phyloP scores from a whole-genome alignment of 2,113 vertebrate species.

The Corythornis vintsioides region DNA sequence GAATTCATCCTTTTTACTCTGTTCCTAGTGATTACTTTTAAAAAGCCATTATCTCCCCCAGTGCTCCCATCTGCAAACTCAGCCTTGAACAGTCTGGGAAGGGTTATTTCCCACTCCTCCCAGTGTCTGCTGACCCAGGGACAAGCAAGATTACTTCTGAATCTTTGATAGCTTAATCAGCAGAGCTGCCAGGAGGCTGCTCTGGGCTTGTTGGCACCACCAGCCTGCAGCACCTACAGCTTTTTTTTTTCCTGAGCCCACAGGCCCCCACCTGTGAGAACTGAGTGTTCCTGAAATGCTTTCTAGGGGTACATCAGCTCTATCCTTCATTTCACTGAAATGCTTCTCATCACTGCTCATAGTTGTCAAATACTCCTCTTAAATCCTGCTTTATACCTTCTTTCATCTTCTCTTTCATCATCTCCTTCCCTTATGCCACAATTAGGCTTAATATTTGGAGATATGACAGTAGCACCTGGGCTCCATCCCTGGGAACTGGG shows the following conservation, averaged over 20 bases:
- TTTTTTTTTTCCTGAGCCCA: not conserved
- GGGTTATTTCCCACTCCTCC: not conserved
- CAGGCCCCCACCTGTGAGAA: accelerated
- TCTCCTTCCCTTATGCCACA: not conserved
- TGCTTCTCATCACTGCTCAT: not conserved
- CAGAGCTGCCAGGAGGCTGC: not conserved
- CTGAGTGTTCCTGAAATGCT: not conserved
- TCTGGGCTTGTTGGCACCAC: not conserved
- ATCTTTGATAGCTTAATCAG: not conserved
- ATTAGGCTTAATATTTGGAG: not conserved
- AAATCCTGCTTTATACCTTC: not conserved
- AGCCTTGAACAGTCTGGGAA: not conserved
- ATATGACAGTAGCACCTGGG: not conserved
- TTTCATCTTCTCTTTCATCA: not conserved
- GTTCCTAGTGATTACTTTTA: not conserved
- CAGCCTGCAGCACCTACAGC: not conserved
- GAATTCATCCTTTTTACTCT: not conserved
- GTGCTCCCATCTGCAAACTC: not conserved
- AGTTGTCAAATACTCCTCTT: not conserved
- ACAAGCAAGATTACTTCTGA: not conserved
- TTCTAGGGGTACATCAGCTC: not conserved
- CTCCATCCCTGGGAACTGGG: not conserved
- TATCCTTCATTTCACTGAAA: not conserved
- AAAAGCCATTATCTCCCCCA: not conserved
- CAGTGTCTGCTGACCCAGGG: not conserved